Evolutionary conservation across 2,888 invertebrate species (phyloP).

Genomic region (Pollenia amentaria): DNA sequence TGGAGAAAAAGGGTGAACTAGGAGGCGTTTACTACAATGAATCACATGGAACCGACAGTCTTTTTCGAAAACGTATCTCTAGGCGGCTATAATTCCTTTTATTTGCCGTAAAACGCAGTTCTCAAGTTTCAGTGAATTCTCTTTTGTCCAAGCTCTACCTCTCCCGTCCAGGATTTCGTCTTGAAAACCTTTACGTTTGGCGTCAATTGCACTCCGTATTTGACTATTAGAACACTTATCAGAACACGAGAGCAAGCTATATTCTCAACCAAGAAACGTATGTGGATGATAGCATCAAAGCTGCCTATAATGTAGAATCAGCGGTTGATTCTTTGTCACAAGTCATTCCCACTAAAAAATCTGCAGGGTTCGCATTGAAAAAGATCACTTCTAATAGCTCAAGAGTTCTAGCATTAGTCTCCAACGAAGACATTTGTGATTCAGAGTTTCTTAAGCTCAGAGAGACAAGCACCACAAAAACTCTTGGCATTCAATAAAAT

Average conservation of each 20-base stretch:
- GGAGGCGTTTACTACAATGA: too few relatives aligned
- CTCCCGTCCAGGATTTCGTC: too few relatives aligned
- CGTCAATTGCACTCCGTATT: neutral
- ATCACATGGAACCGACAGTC: too few relatives aligned
- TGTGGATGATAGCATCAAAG: slow-evolving; percentile 16
- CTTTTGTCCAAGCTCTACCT: too few relatives aligned
- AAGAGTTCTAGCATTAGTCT: slow-evolving; percentile 12
- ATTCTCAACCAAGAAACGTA: slow-evolving; percentile 73
- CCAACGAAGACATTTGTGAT: neutral
- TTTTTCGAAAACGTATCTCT: too few relatives aligned
- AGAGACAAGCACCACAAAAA: too few relatives aligned
- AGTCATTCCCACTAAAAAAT: neutral
- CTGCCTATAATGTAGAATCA: neutral
- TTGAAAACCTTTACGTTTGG: too few relatives aligned
- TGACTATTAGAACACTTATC: neutral
- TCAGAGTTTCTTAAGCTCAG: too few relatives aligned
- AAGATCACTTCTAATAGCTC: slow-evolving; percentile 16
- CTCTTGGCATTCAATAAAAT: slow-evolving; percentile 73
- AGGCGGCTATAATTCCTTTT: too few relatives aligned
- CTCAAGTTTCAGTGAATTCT: neutral
- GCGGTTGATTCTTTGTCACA: neutral
- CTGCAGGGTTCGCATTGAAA: slow-evolving; percentile 23
- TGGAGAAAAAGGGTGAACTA: too few relatives aligned
- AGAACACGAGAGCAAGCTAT: slow-evolving; percentile 64
- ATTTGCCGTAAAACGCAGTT: too few relatives aligned